Evolutionary conservation across 2,888 invertebrate species (phyloP).

Genomic region (Conchocele bisecta): DNA sequence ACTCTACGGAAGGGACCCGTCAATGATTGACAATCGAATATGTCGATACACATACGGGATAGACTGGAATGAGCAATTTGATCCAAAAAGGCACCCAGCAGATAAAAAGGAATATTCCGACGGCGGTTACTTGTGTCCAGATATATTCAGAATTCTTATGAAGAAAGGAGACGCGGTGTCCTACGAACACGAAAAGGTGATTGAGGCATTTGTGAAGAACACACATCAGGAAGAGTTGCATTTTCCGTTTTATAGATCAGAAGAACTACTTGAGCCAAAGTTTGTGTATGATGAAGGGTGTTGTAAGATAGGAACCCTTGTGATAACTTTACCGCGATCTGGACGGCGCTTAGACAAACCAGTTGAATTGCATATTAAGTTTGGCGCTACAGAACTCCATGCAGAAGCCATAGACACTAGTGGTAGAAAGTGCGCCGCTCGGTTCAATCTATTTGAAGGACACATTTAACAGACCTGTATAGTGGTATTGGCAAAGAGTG

Average conservation of each 20-base stretch:
- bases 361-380: conserved; percentile 12
- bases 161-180: conserved; percentile 14
- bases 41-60: conserved; percentile 36
- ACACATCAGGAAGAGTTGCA: conserved; percentile 21
- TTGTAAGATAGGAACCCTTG: conserved; percentile 27
- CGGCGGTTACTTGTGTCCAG: conserved; percentile 33
- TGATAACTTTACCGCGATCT: not conserved
- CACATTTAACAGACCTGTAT: not conserved
- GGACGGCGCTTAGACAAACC: not conserved
- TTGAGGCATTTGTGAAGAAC: conserved; percentile 27
- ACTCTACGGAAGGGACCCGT: conserved; percentile 37
- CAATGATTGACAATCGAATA: conserved; percentile 18
- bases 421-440: not conserved
- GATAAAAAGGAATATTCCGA: conserved; percentile 30
- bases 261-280: not conserved
- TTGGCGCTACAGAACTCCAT: conserved; percentile 24
- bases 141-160: conserved; percentile 33
- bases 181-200: not conserved
- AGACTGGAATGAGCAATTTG: conserved; percentile 46
- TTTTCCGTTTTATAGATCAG: conserved; percentile 47
- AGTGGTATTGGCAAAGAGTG: no score
- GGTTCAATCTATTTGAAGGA: not conserved
- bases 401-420: conserved; percentile 34
- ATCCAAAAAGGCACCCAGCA: conserved; percentile 7
- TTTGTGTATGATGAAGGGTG: conserved; percentile 36